Conservation (phyloP, 2,113 vertebrate genomes). For the Lucifuga dentata region DNA sequence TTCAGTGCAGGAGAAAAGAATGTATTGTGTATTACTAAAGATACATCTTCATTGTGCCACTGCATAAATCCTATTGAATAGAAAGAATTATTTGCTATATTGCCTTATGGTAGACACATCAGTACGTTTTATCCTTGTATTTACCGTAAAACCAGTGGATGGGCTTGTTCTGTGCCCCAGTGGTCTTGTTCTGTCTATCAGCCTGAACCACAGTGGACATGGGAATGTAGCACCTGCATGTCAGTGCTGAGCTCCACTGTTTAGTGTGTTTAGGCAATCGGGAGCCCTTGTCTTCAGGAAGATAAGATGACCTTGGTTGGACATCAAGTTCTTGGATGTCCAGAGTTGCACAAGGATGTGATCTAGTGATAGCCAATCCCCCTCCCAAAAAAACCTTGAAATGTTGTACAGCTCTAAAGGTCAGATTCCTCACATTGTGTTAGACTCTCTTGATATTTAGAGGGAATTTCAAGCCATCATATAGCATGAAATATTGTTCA, state of each 20-base stretch:
- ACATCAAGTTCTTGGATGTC: constrained; percentile 59
- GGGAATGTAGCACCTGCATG: constrained; percentile 72
- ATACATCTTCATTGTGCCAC: too few relatives aligned
- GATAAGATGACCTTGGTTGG: constrained; percentile 47
- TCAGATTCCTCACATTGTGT: constrained; percentile 67
- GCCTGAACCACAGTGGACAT: constrained; percentile 29
- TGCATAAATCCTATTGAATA: too few relatives aligned
- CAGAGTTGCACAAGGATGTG: constrained; percentile 47
- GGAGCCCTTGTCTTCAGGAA: constrained; percentile 49
- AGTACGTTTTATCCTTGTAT: constrained; percentile 11
- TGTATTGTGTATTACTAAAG: neutral
- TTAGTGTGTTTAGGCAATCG: constrained; percentile 44
- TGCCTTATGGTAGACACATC: neutral
- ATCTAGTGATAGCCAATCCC: constrained; percentile 43
- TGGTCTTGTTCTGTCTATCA: constrained; percentile 58
- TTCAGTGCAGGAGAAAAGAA: neutral
- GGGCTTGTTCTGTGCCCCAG: constrained; percentile 35
- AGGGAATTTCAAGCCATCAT: constrained; percentile 31
- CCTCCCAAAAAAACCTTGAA: constrained; percentile 52
- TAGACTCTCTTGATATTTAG: constrained; percentile 39
- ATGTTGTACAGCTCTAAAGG: constrained; percentile 60
- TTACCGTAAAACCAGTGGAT: constrained; percentile 8
- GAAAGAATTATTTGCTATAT: constrained; percentile 7
- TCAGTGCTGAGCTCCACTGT: constrained; percentile 49
- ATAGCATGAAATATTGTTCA: constrained; percentile 42